Evolutionary conservation across 2,113 vertebrate genomes (phyloP).

Genomic region (Sinosuthora webbiana): DNA sequence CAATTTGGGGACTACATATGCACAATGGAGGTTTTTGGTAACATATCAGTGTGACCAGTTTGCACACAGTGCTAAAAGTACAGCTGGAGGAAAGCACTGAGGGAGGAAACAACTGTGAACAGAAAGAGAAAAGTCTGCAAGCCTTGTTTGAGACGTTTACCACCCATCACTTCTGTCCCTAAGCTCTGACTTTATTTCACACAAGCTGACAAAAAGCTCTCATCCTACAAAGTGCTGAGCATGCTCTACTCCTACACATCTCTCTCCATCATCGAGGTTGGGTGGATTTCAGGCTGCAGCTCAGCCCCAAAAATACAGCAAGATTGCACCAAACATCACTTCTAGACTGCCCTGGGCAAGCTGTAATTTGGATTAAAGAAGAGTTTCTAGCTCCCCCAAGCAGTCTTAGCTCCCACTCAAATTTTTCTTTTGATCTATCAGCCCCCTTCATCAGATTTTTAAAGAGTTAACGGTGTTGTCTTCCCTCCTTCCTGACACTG

Average conservation of each 20-base stretch:
- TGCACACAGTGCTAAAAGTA: background rate
- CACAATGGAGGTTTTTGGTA: background rate
- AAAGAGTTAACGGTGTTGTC: background rate
- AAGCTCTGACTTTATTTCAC: background rate
- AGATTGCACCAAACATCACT: background rate
- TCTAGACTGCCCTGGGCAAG: background rate
- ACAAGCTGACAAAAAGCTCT: background rate
- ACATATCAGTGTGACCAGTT: background rate
- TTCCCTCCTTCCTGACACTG: background rate
- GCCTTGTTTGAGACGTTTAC: background rate
- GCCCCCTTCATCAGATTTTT: background rate
- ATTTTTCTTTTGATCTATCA: constrained; percentile 10
- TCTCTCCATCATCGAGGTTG: background rate
- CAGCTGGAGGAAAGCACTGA: background rate
- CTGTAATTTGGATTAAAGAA: background rate
- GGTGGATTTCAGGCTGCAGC: background rate
- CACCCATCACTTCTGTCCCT: background rate
- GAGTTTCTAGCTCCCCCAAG: background rate
- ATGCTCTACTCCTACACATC: background rate
- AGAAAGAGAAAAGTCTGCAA: background rate
- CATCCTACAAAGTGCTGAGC: background rate
- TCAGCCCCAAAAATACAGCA: background rate
- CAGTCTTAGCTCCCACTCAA: background rate
- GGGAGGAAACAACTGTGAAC: background rate
- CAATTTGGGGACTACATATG: background rate